Conservation (phyloP, 2,888 invertebrate species). For the Epsilonema sp. region DNA sequence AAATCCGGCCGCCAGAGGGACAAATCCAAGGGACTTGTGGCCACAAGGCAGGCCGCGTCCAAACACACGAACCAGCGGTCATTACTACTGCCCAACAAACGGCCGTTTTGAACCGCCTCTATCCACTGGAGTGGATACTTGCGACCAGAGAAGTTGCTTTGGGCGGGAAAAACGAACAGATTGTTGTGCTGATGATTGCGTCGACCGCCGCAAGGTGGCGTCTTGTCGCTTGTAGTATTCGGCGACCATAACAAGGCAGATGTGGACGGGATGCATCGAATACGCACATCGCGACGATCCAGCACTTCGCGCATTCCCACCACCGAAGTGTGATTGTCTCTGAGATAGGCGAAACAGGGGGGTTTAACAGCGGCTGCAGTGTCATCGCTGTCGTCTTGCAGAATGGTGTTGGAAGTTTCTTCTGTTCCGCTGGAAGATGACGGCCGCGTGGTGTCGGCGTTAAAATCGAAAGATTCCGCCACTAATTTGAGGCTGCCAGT, state of each 20-base stretch:
- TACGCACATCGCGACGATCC: constrained; percentile 11
- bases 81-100: not conserved
- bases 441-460: constrained; percentile 15
- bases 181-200: constrained; percentile 16
- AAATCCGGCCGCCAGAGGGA: constrained; percentile 57
- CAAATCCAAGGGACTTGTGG: constrained; percentile 57
- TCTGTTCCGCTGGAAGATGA: constrained; percentile 10
- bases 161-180: constrained; percentile 66
- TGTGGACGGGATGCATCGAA: not conserved
- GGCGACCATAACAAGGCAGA: too few species aligned
- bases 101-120: constrained; percentile 35
- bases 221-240: too few species aligned
- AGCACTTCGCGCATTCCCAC: constrained; percentile 64
- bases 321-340: constrained; percentile 86
- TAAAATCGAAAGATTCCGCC: constrained; percentile 49
- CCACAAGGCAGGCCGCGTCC: constrained; percentile 63
- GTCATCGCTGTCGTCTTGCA: too few species aligned
- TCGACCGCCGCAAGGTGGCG: too few species aligned
- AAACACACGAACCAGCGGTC: constrained; percentile 42
- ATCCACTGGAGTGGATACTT: constrained; percentile 66
- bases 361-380: too few species aligned
- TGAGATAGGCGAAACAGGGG: constrained; percentile 50
- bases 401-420: constrained; percentile 13
- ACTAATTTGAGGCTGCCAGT: constrained; percentile 63
- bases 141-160: constrained; percentile 79